Percentiles rank a stretch among this genome's conserved stretches.
These are phyloP conservation scores for Acipenser ruthenus DNA, from an alignment of 2,797 vertebrate genomes.

Conservation along the genomic window DNA sequence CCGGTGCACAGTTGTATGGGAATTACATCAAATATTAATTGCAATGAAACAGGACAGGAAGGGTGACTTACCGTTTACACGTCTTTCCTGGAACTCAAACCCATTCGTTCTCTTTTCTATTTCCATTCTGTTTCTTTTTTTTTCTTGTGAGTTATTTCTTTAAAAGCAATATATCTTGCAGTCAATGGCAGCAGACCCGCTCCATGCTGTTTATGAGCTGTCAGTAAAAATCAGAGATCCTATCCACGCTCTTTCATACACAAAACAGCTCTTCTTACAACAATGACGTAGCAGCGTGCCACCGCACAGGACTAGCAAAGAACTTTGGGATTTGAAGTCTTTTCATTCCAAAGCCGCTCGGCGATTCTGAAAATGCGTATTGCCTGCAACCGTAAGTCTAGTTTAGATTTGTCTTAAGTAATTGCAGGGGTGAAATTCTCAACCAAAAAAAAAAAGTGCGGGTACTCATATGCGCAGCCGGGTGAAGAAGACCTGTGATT, in stretches of 20 bases:
- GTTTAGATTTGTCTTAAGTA: no score
- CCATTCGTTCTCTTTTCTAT: conserved; percentile 57
- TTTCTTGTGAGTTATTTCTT: conserved; percentile 9
- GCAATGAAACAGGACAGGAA: conserved; percentile 13
- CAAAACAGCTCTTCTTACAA: conserved; percentile 15
- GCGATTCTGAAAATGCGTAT: no score
- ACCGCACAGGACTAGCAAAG: neutral
- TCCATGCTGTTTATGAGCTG: conserved; percentile 38
- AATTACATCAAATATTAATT: conserved; percentile 21
- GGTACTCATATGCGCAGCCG: no score
- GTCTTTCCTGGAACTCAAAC: conserved; percentile 58
- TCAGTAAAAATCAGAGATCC: conserved; percentile 36
- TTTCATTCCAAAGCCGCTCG: neutral
- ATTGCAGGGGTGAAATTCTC: no score
- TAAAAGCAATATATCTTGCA: conserved; percentile 1
- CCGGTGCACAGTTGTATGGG: conserved; percentile 6
- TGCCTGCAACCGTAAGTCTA: no score
- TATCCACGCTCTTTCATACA: conserved; percentile 16
- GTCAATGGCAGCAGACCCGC: conserved; percentile 36
- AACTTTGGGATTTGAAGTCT: conserved; percentile 27
- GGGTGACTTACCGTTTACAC: conserved; percentile 45
- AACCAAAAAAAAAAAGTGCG: no score
- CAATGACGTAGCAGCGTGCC: conserved; percentile 18
- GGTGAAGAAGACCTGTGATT: no score
- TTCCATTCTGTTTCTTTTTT: conserved; percentile 46